These are phyloP conservation scores for Drosophila orosa DNA, from an alignment of 1,140 invertebrate genomes.

Conservation along the genomic window DNA sequence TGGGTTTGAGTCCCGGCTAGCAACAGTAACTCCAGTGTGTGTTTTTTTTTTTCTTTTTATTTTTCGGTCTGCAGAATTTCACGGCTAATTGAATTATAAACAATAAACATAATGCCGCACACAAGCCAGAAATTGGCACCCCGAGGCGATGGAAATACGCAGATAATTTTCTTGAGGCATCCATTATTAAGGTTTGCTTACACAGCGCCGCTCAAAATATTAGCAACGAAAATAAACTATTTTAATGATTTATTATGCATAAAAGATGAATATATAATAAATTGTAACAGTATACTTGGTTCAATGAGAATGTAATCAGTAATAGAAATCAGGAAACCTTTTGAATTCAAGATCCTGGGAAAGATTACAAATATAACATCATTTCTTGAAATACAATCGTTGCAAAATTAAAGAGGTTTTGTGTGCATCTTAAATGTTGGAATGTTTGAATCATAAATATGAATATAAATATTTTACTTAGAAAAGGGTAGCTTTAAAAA, in stretches of 20 bases:
- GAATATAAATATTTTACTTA: too few species aligned
- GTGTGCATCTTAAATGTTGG: too few species aligned
- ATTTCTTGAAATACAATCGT: neutral
- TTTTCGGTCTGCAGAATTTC: slow-evolving; percentile 57
- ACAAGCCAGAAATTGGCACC: slow-evolving; percentile 66
- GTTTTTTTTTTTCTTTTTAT: slow-evolving; percentile 11
- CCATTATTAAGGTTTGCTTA: slow-evolving; percentile 29
- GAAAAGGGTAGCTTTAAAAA: too few species aligned
- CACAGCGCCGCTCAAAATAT: slow-evolving; percentile 3
- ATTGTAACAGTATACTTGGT: neutral
- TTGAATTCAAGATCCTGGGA: neutral
- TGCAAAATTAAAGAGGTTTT: too few species aligned
- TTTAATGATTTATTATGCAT: neutral
- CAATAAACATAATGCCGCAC: slow-evolving; percentile 68
- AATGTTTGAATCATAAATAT: too few species aligned
- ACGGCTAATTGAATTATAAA: slow-evolving; percentile 80
- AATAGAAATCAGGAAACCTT: neutral
- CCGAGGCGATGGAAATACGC: slow-evolving; percentile 43
- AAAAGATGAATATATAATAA: neutral
- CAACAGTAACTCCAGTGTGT: slow-evolving; percentile 2
- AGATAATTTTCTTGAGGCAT: slow-evolving; percentile 59
- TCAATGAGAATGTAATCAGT: neutral
- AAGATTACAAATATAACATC: neutral
- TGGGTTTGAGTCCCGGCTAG: slow-evolving; percentile 18
- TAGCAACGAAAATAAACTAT: slow-evolving; percentile 6